Evolutionary conservation across 1,140 invertebrate species (phyloP), one percentile per base, ranked within the genome.

Genomic region (Daktulosphaira vitifoliae): DNA sequence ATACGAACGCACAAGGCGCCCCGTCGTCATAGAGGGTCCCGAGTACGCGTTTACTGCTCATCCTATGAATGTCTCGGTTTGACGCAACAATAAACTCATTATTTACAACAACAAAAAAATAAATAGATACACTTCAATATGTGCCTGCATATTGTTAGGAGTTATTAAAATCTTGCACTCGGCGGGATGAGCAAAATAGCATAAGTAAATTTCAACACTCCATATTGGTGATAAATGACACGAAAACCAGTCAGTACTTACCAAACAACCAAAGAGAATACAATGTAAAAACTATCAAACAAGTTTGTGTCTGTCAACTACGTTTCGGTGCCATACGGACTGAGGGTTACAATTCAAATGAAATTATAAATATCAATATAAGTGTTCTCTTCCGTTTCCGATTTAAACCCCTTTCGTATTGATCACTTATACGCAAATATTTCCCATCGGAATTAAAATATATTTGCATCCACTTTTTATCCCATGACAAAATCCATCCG

Each of bases 11-110:
- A 11, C 1, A 11, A 16, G 52, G 13, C 53, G 37, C 38, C 53
- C 53, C 38, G 37, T 23, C 52, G 52, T 22, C 18, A 52, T 2
- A n/a, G 13, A 23, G 52, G 52, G 33, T 22, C 16, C 8, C 15
- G 9, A 8, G 50, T 16, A 26, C 8, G 23, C 49, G 8, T 29
- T 2, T 20, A 1, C 20, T 39, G 11, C 29, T 4, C 2, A 33
- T 8, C 29, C 25, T 33, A 13, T 37, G 16, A 16, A 23, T 5
- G 29, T 38, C 52, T 39, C 52, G 33, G 52, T 54, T 54, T 54
- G 52, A 54, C 37, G 52, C 52, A 54, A 54, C 52, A 54, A 54
- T 54, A 54, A 54, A 54, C 52, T 54, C 52, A 33, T 54, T 54
- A 54, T 54, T 54, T 54, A 39, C n/a, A 38, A 54, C 37, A 39